phyloP scores from a whole-genome alignment of 2,888 invertebrate species.

The Nephrotoma flavescens region DNA sequence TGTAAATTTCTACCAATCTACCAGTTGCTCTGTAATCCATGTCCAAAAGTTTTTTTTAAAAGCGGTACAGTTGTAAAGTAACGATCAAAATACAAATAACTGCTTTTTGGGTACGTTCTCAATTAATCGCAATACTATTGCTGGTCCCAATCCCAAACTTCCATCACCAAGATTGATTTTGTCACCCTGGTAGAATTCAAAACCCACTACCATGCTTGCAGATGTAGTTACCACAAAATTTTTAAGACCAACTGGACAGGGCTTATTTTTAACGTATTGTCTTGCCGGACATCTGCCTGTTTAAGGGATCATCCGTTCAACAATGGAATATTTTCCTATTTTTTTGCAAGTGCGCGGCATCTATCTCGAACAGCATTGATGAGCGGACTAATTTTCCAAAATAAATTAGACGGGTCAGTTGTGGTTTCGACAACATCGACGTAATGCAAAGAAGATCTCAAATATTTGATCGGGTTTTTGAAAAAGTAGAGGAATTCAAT shows the following conservation, averaged over 20 bases:
- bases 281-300: conserved; percentile 14
- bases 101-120: background rate
- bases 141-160: background rate
- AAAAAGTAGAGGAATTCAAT: background rate
- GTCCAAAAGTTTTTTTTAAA: background rate
- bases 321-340: conserved; percentile 16
- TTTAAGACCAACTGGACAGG: conserved; percentile 19
- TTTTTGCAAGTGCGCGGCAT: conserved; percentile 14
- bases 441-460: background rate
- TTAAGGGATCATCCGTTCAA: conserved; percentile 21
- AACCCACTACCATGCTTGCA: conserved; percentile 17
- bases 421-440: conserved; percentile 7
- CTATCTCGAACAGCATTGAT: conserved; percentile 9
- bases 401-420: conserved; percentile 11
- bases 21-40: background rate
- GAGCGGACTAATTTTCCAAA: conserved; percentile 3
- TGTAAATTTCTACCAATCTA: background rate
- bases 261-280: conserved; percentile 15
- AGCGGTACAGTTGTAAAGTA: background rate
- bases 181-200: conserved; percentile 18
- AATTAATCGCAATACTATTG: conserved; percentile 12
- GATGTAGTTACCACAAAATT: conserved; percentile 19
- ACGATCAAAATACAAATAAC: background rate
- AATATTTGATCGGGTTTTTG: background rate
- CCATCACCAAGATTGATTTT: conserved; percentile 10